A percentile compares a stretch with the other conserved stretches of the same genome.
Evolutionary conservation across 2,113 vertebrate genomes (phyloP).

Genomic region (Parotia lawesii): DNA sequence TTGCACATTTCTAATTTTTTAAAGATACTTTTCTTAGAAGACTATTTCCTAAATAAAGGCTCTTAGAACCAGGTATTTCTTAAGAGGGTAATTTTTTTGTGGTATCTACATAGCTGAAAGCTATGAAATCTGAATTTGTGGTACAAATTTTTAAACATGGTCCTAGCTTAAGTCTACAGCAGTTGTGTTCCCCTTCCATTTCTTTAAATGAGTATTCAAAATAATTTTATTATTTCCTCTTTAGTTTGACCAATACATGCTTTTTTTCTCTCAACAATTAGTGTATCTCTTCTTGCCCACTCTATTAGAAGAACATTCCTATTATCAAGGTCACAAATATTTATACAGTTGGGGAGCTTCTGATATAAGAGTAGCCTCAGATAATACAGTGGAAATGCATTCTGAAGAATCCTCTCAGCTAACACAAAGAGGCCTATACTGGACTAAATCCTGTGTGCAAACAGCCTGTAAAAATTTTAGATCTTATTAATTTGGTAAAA

Average conservation of each 20-base stretch:
- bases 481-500: neutral
- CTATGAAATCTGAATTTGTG: neutral
- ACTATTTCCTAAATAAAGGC: neutral
- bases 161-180: neutral
- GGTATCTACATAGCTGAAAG: neutral
- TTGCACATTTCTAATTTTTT: neutral
- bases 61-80: neutral
- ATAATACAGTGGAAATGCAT: neutral
- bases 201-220: neutral
- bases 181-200: neutral
- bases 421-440: neutral
- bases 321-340: constrained; percentile 40
- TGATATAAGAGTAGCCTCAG: neutral
- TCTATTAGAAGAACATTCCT: neutral
- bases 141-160: neutral
- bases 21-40: neutral
- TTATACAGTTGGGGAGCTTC: constrained; percentile 33
- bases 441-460: neutral
- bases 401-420: neutral
- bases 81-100: neutral
- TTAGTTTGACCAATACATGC: neutral
- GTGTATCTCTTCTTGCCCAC: neutral
- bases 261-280: neutral
- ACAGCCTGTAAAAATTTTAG: neutral
- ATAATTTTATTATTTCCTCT: neutral